These are phyloP conservation scores for Lepidostoma basale DNA, from an alignment of 1,140 invertebrate genomes.

Conservation along the genomic window DNA sequence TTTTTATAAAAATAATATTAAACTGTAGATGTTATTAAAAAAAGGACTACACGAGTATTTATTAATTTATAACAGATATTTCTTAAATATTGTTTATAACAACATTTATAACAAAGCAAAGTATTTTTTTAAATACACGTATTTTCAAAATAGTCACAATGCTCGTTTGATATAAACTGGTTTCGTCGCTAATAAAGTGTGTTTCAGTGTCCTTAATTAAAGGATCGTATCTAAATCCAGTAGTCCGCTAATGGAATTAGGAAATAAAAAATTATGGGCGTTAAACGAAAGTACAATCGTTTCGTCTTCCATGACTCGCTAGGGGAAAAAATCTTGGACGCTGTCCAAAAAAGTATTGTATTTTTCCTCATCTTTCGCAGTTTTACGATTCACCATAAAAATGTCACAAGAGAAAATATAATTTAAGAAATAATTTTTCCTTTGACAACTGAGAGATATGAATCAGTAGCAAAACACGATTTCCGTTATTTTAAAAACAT, in stretches of 20 bases:
- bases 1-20: too few relatives aligned
- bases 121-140: too few relatives aligned
- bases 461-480: too few relatives aligned
- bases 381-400: constrained; percentile 7
- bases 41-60: too few relatives aligned
- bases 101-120: too few relatives aligned
- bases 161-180: too few relatives aligned
- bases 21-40: too few relatives aligned
- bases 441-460: neutral
- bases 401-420: constrained; percentile 1
- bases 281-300: constrained; percentile 13
- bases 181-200: too few relatives aligned
- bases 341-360: constrained; percentile 8
- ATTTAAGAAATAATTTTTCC: neutral
- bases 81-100: too few relatives aligned
- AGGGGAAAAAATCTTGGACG: constrained; percentile 15
- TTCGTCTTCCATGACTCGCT: constrained; percentile 17
- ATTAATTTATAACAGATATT: too few relatives aligned
- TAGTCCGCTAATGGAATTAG: constrained; percentile 17
- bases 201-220: neutral
- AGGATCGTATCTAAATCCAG: neutral
- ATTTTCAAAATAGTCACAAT: too few relatives aligned
- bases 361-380: neutral
- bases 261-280: constrained; percentile 9
- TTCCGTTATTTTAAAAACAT: too few relatives aligned